A percentile compares a stretch with the other conserved stretches of the same genome.
These are phyloP conservation scores for Sakesphorus luctuosus DNA, from an alignment of 2,113 vertebrate genomes.

Conservation along the genomic window DNA sequence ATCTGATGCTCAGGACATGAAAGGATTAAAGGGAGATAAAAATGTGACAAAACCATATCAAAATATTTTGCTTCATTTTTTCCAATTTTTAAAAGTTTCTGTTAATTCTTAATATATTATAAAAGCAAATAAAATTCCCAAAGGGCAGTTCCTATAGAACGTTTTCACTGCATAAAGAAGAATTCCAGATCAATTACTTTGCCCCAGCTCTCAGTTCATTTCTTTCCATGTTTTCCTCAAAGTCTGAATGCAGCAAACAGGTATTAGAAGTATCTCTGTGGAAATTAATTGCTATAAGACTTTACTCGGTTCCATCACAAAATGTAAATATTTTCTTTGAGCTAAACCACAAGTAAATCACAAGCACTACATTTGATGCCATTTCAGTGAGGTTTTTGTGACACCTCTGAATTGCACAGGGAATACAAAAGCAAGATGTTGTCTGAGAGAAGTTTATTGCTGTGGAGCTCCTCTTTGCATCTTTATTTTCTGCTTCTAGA, in stretches of 20 bases:
- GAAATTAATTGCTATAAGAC: constrained; percentile 38
- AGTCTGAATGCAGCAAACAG: not conserved
- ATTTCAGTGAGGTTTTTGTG: not conserved
- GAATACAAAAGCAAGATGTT: not conserved
- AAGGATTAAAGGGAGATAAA: not conserved
- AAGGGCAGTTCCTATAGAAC: not conserved
- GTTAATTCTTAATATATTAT: not conserved
- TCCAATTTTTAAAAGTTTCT: not conserved
- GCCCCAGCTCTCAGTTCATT: not conserved
- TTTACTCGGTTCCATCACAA: not conserved
- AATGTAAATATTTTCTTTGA: constrained; percentile 22
- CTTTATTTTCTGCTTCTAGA: constrained; percentile 1
- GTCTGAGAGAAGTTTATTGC: not conserved
- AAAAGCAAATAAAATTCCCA: not conserved
- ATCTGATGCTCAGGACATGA: not conserved
- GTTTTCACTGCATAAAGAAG: not conserved
- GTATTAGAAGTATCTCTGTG: not conserved
- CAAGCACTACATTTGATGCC: not conserved
- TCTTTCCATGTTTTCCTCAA: not conserved
- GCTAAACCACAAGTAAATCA: constrained; percentile 11
- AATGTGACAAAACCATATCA: not conserved
- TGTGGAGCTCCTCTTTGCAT: not conserved
- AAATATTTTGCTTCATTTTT: not conserved
- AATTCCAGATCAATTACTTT: not conserved
- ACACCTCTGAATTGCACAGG: not conserved